These are phyloP conservation scores for Jacana jacana DNA, from an alignment of 2,113 vertebrate genomes.

Conservation along the genomic window DNA sequence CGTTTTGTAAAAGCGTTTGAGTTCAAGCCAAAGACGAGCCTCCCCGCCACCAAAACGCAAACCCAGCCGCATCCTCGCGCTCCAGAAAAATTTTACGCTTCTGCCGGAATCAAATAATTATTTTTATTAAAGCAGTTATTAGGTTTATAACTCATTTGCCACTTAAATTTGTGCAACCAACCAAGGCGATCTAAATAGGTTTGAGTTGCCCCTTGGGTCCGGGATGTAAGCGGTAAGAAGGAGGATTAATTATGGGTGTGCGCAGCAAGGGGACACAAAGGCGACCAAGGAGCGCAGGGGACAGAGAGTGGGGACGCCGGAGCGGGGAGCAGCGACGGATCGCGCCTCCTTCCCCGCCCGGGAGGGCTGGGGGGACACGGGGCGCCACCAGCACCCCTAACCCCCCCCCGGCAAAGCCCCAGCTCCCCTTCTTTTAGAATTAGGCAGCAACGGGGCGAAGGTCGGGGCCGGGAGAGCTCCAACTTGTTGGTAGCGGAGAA, in stretches of 20 bases:
- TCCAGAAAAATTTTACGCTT: conserved; percentile 7
- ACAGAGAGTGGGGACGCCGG: neutral
- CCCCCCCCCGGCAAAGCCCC: neutral
- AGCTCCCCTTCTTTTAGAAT: accelerated
- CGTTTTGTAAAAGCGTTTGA: neutral
- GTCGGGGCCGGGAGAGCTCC: neutral
- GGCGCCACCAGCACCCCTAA: too few species aligned
- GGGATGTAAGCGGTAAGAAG: conserved; percentile 75
- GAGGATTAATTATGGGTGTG: conserved; percentile 82
- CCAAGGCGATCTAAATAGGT: conserved; percentile 82
- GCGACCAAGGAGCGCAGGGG: conserved; percentile 42
- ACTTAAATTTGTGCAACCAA: conserved; percentile 85
- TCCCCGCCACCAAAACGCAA: neutral
- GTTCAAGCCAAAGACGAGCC: neutral
- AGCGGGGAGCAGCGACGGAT: neutral
- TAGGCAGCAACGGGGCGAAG: neutral
- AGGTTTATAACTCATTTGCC: conserved; percentile 84
- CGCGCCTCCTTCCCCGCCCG: neutral
- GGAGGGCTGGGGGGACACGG: too few species aligned
- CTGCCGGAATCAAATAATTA: conserved; percentile 67
- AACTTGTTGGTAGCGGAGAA: conserved; percentile 15
- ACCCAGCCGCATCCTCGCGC: conserved; percentile 8
- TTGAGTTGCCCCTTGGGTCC: conserved; percentile 77
- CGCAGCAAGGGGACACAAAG: conserved; percentile 65
- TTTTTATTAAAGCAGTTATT: conserved; percentile 74